Evolutionary conservation across 2,888 invertebrate genomes (phyloP).

Genomic region (Andricus curvator): DNA sequence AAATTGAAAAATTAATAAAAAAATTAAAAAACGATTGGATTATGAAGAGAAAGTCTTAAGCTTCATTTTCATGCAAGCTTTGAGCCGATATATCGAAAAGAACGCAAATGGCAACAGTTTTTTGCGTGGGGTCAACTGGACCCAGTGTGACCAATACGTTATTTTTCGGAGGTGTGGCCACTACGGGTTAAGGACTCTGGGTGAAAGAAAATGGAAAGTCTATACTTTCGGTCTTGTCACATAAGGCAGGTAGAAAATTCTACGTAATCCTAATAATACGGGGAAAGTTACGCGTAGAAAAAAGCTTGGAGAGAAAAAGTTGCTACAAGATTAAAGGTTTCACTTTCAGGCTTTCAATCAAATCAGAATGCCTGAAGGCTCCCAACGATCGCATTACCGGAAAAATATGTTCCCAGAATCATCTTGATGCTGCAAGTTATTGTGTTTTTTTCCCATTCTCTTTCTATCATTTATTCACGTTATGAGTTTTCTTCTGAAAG

Average conservation of each 20-base stretch:
- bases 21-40: no score
- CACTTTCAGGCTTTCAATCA: not conserved
- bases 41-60: no score
- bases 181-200: not conserved
- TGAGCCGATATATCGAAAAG: no score
- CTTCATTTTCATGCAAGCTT: no score
- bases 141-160: no score
- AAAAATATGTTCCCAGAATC: not conserved
- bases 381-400: not conserved
- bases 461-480: not conserved
- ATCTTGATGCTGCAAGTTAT: not conserved
- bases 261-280: not conserved
- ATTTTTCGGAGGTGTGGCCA: no score
- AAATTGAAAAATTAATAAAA: no score
- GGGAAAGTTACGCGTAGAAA: not conserved
- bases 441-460: not conserved
- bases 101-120: no score
- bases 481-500: no score
- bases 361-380: constrained; percentile 1
- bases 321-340: constrained; percentile 6
- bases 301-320: not conserved
- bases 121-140: no score
- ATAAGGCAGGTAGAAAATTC: not conserved
- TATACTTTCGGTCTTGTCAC: not conserved
- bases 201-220: not conserved